Conservation (phyloP, 2,113 vertebrate species). For the Capreolus pygargus region DNA sequence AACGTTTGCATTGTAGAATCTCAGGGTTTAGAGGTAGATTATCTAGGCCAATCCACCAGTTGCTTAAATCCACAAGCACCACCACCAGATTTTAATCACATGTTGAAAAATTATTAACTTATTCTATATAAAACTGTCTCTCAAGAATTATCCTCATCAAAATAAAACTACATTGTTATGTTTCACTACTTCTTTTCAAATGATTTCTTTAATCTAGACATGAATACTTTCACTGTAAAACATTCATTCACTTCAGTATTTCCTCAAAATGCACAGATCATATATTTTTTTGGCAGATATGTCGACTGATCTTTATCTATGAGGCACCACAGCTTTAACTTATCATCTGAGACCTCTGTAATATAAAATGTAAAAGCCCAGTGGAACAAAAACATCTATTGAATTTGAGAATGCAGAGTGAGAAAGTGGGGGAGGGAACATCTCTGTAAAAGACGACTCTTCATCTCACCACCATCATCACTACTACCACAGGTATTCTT, state of each 20-base stretch:
- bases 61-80: neutral
- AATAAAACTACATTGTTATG: conserved; percentile 49
- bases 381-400: neutral
- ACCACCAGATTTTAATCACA: neutral
- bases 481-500: neutral
- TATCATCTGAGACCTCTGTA: neutral
- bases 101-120: conserved; percentile 15
- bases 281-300: neutral
- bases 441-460: neutral
- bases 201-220: neutral
- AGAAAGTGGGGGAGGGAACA: neutral
- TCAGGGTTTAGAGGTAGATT: neutral
- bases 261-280: neutral
- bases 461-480: neutral
- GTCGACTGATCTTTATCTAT: neutral
- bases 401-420: neutral
- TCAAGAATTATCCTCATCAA: conserved; percentile 13
- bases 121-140: conserved; percentile 41
- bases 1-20: neutral
- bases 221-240: conserved; percentile 3
- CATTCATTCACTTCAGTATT: neutral
- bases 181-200: conserved; percentile 29
- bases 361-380: neutral
- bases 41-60: neutral
- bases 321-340: neutral